Conservation (phyloP, 2,113 vertebrate species). For the Pelvicachromis taeniatus region DNA sequence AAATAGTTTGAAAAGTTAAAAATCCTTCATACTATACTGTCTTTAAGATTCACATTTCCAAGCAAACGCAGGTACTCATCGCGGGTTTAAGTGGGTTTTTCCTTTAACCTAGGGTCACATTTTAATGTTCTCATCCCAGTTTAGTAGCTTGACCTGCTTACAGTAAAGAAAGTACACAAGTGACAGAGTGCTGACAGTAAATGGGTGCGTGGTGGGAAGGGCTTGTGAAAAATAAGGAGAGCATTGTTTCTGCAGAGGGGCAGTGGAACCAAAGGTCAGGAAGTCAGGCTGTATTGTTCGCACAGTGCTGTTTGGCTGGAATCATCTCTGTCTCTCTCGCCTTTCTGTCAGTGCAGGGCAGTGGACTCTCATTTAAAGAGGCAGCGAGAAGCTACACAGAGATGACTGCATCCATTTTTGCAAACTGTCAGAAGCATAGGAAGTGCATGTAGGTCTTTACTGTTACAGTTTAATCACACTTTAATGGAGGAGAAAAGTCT, state of each 20-base stretch:
- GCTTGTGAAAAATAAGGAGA: constrained; percentile 58
- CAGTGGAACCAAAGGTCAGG: constrained; percentile 63
- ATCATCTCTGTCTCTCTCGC: constrained; percentile 19
- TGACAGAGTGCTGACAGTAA: constrained; percentile 52
- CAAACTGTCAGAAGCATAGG: constrained; percentile 16
- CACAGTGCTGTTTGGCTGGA: constrained; percentile 34
- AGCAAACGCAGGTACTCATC: neutral
- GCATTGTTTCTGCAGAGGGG: constrained; percentile 64
- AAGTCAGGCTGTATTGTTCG: constrained; percentile 69
- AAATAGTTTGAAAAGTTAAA: neutral
- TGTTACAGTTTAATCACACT: constrained; percentile 22
- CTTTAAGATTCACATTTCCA: neutral
- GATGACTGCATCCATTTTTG: constrained; percentile 22
- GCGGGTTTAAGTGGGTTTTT: neutral
- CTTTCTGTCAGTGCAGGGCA: neutral
- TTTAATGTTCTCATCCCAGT: constrained; percentile 9
- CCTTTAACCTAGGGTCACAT: neutral
- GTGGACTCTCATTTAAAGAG: constrained; percentile 10
- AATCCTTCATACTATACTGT: neutral
- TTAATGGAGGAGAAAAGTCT: constrained; percentile 9
- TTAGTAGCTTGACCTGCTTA: constrained; percentile 14
- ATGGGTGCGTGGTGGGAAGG: constrained; percentile 48
- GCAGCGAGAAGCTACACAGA: neutral
- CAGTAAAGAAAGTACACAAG: constrained; percentile 35
- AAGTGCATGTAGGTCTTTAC: constrained; percentile 27